Base-by-base conservation (phyloP, 92 coral and sea anemone genomes). In the Epizoanthus ramosus region DNA sequence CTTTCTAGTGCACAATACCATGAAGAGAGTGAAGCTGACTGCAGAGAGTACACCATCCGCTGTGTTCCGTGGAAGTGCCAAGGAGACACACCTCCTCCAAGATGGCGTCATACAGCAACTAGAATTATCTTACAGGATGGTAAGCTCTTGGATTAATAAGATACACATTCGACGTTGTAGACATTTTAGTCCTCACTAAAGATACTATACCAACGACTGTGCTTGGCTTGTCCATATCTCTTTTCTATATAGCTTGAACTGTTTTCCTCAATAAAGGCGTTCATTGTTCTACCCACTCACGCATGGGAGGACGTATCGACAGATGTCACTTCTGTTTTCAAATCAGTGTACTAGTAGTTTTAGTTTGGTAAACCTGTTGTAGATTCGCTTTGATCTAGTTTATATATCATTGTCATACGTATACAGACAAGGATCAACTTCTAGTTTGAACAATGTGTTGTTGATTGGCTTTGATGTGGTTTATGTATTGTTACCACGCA, bases 61-160 rank as follows among this genome's bases (percentile, higher is more conserved):
- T 80, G 84, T 24, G 31, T 60, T 22, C 6, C 76, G 17, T 73
- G 69, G 43, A n/a, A 31, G 39, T 80, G 91, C 70, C 71, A 81
- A 14, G 94, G 91, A 19, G 84, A 74, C 13, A 79, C 66, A 24
- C 95, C 98, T 13, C 57, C 81, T 33, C 93, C 91, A 57, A 91
- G 98, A 73, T 93, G 98, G 98, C 90, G 98, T 5, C 94, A 93
- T 80, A 91, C 88, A 41, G 84, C 98, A 8, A 89, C 98, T 16
- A 75, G 65, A 68, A 17, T 80, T 28, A 54, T 50, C 15, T 24
- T 52, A 1, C 39, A 60, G 15, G 64, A 83, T 75, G 89, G 92
- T 89, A 39, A 58, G 82, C 59, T 35, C 24, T 22, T 75, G 33
- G 18, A 25, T 67, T 23, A 25, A 22, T 50, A 10, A 1, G 43